phyloP scores from a whole-genome alignment of 2,888 invertebrate species.

The Chymomyza procnemis region DNA sequence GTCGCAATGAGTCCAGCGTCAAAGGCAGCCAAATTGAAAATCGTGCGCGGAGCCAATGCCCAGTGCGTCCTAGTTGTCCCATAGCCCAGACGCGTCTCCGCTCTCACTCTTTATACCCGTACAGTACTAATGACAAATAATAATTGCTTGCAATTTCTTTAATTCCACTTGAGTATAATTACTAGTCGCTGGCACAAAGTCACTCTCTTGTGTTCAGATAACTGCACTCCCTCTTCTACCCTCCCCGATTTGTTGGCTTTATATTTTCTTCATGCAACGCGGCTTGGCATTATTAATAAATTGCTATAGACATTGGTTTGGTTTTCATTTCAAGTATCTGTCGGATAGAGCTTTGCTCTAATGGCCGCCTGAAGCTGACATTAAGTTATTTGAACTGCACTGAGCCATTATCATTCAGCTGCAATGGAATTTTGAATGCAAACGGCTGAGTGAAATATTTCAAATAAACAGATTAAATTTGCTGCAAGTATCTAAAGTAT shows the following conservation, averaged over 20 bases:
- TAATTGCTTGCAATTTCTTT: slow-evolving; percentile 66
- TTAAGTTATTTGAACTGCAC: slow-evolving; percentile 5
- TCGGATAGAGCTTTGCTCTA: neutral
- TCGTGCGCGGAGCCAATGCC: slow-evolving; percentile 19
- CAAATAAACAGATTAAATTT: neutral
- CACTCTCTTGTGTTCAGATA: slow-evolving; percentile 4
- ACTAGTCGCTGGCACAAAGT: slow-evolving; percentile 25
- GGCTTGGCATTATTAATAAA: slow-evolving; percentile 39
- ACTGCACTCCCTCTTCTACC: neutral
- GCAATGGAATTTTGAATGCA: neutral
- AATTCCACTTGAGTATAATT: slow-evolving; percentile 67
- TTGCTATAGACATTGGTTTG: slow-evolving; percentile 29
- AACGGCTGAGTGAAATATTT: neutral
- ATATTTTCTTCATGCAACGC: neutral
- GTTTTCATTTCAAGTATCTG: slow-evolving; percentile 26
- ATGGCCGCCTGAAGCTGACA: slow-evolving; percentile 4
- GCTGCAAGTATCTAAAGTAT: neutral
- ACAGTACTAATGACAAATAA: slow-evolving; percentile 60
- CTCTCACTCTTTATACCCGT: slow-evolving; percentile 4
- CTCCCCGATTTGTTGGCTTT: slow-evolving; percentile 3
- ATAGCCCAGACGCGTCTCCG: neutral
- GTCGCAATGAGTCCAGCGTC: neutral
- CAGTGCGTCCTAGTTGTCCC: neutral
- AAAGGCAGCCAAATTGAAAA: slow-evolving; percentile 26
- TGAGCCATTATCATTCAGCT: neutral